Evolutionary conservation across 1,140 invertebrate genomes (phyloP), one percentile per base, ranked within the genome.

Genomic region (Ericerus pela): DNA sequence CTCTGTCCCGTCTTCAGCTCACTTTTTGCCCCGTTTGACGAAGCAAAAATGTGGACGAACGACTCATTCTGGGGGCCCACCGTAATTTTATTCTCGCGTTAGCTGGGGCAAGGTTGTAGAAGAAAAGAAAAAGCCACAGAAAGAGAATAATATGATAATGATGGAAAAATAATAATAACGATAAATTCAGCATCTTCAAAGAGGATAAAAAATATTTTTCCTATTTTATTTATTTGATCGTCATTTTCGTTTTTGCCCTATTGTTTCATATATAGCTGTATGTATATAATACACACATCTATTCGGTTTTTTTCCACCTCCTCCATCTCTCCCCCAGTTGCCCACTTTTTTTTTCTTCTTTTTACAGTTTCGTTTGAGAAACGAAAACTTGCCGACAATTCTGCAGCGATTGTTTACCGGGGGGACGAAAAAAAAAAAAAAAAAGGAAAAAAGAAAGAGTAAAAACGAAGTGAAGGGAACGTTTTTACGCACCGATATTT

Each of bases 91-190:
- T 38, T 38, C 36, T 38, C 36, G 36, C 36, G 36, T 38, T 38
- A 14, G 36, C 36, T n/a, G n/a, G 36, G 36, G 20, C 36, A 38
- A 38, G 20, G 14, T 38, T 38, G 20, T 16, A 38, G 36, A 8
- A 33, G 30, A 14, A n/a, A n/a, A n/a, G n/a, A n/a, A n/a, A n/a
- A n/a, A n/a, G n/a, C n/a, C n/a, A n/a, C n/a, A n/a, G n/a, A n/a
- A n/a, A n/a, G n/a, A n/a, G n/a, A n/a, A n/a, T n/a, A 38, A 38
- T 38, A 38, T 38, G 36, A 38, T 38, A 38, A 38, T 38, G 36
- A 38, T 38, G 36, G 20, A n/a, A n/a, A 38, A 38, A 38, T 38
- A 38, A 38, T 38, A 38, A 38, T 38, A 38, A 38, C 36, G 36
- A 38, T 38, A 38, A 38, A 38, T 18, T 16, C 20, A 14, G 14